Conservation (phyloP, 2,113 vertebrate genomes). For the Etheostoma spectabile region DNA sequence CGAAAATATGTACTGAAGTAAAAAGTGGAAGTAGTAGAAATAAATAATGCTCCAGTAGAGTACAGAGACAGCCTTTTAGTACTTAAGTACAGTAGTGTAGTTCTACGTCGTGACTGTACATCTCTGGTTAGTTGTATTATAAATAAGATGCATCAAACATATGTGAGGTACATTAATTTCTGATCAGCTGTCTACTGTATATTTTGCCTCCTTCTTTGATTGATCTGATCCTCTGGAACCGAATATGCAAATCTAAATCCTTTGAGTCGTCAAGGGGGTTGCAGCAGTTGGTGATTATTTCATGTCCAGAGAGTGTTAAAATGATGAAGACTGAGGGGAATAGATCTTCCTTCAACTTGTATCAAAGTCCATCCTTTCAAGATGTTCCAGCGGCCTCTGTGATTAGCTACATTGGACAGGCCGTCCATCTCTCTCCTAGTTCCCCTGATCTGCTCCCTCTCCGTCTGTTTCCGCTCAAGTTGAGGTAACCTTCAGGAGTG, state of each 20-base stretch:
- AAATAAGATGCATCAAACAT: not conserved
- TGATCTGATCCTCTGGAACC: too few species aligned
- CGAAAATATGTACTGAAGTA: too few species aligned
- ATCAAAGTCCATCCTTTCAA: constrained; percentile 42
- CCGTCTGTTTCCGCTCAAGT: not conserved
- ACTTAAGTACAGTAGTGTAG: too few species aligned
- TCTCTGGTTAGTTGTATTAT: not conserved
- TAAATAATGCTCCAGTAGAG: too few species aligned
- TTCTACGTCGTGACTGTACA: too few species aligned
- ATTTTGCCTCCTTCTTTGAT: too few species aligned
- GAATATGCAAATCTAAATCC: constrained; percentile 19
- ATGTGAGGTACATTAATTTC: not conserved
- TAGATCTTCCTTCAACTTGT: constrained; percentile 49
- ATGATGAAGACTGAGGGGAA: constrained; percentile 31
- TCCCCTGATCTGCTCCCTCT: not conserved
- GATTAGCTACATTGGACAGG: constrained; percentile 44
- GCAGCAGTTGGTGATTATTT: constrained; percentile 43
- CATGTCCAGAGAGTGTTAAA: constrained; percentile 26
- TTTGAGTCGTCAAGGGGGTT: constrained; percentile 9
- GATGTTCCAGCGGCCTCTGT: constrained; percentile 16
- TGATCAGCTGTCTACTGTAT: not conserved
- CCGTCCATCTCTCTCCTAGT: not conserved
- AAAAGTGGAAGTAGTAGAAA: too few species aligned
- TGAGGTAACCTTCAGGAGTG: constrained; percentile 7
- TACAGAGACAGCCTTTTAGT: too few species aligned